Base-by-base conservation (phyloP, 1,140 invertebrate species). In the Physella acuta region DNA sequence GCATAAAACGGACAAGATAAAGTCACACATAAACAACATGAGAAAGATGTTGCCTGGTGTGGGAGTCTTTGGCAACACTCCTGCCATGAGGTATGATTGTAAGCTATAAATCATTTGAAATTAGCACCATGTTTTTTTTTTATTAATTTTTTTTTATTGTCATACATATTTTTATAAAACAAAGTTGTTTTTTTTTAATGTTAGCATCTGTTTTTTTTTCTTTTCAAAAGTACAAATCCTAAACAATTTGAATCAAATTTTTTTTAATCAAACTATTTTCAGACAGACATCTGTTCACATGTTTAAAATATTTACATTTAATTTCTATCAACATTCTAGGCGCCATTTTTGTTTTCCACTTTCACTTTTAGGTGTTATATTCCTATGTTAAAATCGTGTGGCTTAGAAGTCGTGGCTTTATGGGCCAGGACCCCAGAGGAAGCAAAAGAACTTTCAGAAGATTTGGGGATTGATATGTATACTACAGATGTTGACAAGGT, bases 401-500 rank as follows among this genome's bases (percentile, higher is more conserved):
- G 94, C 1, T 88, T 88, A 75, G 78, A 79, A 33, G 86, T 98
- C 16, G 92, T 95, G 85, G 94, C 94, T 52, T 89, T 97, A 78
- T 97, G 95, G 95, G 93, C 93, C 71, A 87, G 91, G 33, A 95
- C 92, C 0, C 80, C 91, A 17, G 90, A 91, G 71, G 91, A 94
- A 82, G 94, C 94, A 0, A 90, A 93, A 74, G 88, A 90, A 74
- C 86, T 91, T 28, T 92, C 94, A 0, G 88, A 88, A 65, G 91
- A 94, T 78, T 86, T 97, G 2, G 89, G 91, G 73, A 96, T 98
- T 74, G 91, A 93, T 16, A 96, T 97, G 85, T 91, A 90, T 78
- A 97, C 95, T 0, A 93, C 93, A 78, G 92, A 93, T 86, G 95
- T 97, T 20, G 95, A 98, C 80, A 94, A 97, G 81, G 93, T 97